phyloP scores from a whole-genome alignment of 2,113 vertebrate genomes.

The Tupaia tana region DNA sequence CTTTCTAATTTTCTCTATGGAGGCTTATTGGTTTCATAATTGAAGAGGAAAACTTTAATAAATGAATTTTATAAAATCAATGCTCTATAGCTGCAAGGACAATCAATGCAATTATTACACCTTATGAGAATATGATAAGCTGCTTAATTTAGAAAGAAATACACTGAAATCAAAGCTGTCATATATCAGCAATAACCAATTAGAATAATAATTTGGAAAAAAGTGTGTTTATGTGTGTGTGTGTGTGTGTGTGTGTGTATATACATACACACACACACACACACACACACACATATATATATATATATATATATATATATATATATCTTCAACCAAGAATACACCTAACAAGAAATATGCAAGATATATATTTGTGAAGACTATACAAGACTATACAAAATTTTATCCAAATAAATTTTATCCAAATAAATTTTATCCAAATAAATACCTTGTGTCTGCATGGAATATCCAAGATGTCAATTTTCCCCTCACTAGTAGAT shows the following conservation, averaged over 20 bases:
- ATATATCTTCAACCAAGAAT: background rate
- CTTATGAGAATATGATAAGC: background rate
- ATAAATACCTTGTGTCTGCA: background rate
- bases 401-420: background rate
- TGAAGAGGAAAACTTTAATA: constrained; percentile 26
- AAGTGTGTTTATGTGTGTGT: too few species aligned
- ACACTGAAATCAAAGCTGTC: constrained; percentile 42
- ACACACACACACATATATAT: too few species aligned
- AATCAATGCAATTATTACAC: background rate
- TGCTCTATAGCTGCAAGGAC: background rate
- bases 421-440: background rate
- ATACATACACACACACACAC: too few species aligned
- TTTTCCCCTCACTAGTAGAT: background rate
- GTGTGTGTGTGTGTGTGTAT: background rate
- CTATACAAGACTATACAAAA: background rate
- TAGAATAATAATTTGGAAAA: constrained; percentile 12
- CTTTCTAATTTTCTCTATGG: background rate
- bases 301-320: background rate
- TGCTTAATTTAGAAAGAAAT: background rate
- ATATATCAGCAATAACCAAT: background rate
- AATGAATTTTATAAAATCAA: constrained; percentile 1
- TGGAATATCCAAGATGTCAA: background rate
- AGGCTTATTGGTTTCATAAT: background rate
- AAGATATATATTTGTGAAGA: background rate
- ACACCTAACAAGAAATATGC: background rate